phyloP scores from a whole-genome alignment of 2,113 vertebrate genomes.

The Acrocephalus arundinaceus region DNA sequence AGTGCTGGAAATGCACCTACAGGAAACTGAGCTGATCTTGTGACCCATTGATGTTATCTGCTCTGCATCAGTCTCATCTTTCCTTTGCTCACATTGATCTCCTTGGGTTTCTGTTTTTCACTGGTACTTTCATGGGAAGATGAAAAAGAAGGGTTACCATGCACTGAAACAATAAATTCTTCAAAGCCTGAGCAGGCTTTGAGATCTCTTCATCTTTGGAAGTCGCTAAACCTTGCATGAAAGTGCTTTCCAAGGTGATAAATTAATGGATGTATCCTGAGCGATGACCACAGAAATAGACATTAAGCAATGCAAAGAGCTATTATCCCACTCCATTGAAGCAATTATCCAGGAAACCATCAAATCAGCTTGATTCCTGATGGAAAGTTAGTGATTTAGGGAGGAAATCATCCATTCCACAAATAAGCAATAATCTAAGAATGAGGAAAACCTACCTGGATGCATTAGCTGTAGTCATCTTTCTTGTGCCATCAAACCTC shows the following conservation, averaged over 20 bases:
- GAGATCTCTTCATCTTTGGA: conserved; percentile 10
- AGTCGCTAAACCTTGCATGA: neutral
- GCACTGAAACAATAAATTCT: conserved; percentile 33
- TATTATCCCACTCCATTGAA: conserved; percentile 1
- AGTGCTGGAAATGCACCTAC: neutral
- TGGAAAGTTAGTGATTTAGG: neutral
- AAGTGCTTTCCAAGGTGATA: conserved; percentile 24
- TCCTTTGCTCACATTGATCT: neutral
- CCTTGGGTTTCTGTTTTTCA: neutral
- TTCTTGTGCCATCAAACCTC: neutral
- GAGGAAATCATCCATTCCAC: neutral
- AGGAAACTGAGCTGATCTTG: neutral
- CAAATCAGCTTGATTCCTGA: neutral
- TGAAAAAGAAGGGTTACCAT: conserved; percentile 17
- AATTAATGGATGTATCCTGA: conserved; percentile 26
- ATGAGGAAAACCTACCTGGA: conserved; percentile 9
- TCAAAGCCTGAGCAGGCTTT: neutral
- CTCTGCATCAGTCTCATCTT: neutral
- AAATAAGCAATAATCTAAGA: conserved; percentile 28
- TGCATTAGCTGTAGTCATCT: conserved; percentile 22
- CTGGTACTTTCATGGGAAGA: neutral
- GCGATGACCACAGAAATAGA: neutral
- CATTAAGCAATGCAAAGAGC: conserved; percentile 10
- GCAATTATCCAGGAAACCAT: conserved; percentile 20
- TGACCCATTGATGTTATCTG: neutral